phyloP scores from a whole-genome alignment of 2,113 vertebrate genomes.

The Furnarius figulus region DNA sequence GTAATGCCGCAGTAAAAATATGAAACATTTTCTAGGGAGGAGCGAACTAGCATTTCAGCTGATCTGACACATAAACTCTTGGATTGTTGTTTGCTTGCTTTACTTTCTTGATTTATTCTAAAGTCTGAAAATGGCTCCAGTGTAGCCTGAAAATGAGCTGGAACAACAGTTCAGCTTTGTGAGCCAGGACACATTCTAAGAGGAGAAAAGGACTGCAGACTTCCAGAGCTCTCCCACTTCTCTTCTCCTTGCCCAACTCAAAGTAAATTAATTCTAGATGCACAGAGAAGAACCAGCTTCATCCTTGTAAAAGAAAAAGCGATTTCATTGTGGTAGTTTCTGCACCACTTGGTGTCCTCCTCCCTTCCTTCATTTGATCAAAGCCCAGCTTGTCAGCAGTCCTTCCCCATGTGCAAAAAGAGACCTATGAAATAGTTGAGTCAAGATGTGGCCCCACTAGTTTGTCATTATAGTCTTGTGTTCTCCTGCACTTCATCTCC shows the following conservation, averaged over 20 bases:
- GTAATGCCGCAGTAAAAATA: background rate
- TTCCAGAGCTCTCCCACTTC: background rate
- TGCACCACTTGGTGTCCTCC: background rate
- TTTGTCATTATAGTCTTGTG: background rate
- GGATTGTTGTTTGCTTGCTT: background rate
- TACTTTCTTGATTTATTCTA: background rate
- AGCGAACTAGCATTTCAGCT: background rate
- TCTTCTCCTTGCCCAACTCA: rapidly evolving
- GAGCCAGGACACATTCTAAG: background rate
- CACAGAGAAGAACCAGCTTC: background rate
- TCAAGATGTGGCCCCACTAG: background rate
- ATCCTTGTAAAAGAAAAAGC: background rate
- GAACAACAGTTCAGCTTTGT: background rate
- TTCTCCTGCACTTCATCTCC: background rate
- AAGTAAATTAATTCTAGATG: background rate
- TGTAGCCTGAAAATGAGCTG: background rate
- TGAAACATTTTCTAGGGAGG: background rate
- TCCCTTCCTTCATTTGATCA: background rate
- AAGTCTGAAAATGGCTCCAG: background rate
- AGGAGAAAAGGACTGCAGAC: background rate
- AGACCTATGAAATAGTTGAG: background rate
- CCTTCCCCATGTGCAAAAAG: background rate
- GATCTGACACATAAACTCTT: background rate
- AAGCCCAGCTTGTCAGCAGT: conserved; percentile 1
- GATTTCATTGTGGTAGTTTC: background rate